Conservation (phyloP, 2,888 invertebrate species). For the Portevinia maculata region DNA sequence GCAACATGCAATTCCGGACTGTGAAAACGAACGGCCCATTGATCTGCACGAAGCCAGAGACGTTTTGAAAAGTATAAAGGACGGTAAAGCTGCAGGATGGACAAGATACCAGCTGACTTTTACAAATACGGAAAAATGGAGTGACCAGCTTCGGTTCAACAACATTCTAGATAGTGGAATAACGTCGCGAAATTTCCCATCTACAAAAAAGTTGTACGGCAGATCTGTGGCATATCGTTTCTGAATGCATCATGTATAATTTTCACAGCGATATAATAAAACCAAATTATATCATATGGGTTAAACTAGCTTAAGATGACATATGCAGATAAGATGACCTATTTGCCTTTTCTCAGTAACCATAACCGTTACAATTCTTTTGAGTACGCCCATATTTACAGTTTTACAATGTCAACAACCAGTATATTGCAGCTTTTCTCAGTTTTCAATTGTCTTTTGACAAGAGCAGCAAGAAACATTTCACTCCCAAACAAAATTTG, state of each 20-base stretch:
- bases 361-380: too few species aligned
- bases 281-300: too few species aligned
- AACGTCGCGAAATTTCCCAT: neutral
- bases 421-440: too few species aligned
- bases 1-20: neutral
- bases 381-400: too few species aligned
- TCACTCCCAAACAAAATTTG: too few species aligned
- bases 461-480: too few species aligned
- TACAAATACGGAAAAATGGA: constrained; percentile 1
- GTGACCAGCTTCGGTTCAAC: too few species aligned
- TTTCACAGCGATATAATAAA: neutral
- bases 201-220: neutral
- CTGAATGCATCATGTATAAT: constrained; percentile 4
- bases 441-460: too few species aligned
- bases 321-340: too few species aligned
- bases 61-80: neutral
- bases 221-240: neutral
- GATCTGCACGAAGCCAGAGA: neutral
- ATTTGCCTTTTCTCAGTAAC: too few species aligned
- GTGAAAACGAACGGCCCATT: neutral
- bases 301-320: too few species aligned
- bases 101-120: constrained; percentile 8
- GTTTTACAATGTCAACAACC: too few species aligned
- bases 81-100: constrained; percentile 1
- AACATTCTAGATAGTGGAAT: neutral